phyloP scores from a whole-genome alignment of 2,797 vertebrate genomes.

The Sandelia bainsii region DNA sequence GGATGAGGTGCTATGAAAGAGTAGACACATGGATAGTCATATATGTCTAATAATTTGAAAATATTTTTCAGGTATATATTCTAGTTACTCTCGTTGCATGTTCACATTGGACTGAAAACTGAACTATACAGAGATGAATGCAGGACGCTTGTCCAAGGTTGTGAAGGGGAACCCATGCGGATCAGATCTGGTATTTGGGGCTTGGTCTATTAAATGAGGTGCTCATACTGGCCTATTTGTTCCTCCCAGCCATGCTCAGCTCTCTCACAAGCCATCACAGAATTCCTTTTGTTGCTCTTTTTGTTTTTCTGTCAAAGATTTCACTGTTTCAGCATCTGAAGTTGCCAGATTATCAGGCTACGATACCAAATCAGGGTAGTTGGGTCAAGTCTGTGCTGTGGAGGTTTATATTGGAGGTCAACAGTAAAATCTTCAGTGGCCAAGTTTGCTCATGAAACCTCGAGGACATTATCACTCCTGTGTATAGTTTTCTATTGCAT shows the following conservation, averaged over 20 bases:
- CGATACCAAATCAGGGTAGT: background rate
- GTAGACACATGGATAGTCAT: background rate
- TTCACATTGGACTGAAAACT: constrained; percentile 25
- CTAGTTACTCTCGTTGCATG: constrained; percentile 16
- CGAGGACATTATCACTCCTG: no score
- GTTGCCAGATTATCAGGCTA: constrained; percentile 1
- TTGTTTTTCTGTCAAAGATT: constrained; percentile 63
- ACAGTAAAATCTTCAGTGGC: constrained; percentile 8
- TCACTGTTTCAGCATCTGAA: constrained; percentile 44
- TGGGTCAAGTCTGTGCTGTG: constrained; percentile 1
- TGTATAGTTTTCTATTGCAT: background rate
- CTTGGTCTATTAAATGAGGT: constrained; percentile 69
- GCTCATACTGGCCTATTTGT: constrained; percentile 75
- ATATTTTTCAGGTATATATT: constrained; percentile 3
- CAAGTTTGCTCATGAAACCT: background rate
- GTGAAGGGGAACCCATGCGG: constrained; percentile 77
- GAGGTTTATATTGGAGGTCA: constrained; percentile 12
- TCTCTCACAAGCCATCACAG: constrained; percentile 47
- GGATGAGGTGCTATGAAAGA: background rate
- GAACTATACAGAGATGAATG: constrained; percentile 16
- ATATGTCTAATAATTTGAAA: background rate
- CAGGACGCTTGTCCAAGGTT: constrained; percentile 49
- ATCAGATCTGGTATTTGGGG: constrained; percentile 81
- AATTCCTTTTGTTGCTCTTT: constrained; percentile 61
- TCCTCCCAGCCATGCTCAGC: constrained; percentile 43